Evolutionary conservation across 92 coral and sea anemone genomes (phyloP).

Genomic region (Parazoanthus atlanticus): DNA sequence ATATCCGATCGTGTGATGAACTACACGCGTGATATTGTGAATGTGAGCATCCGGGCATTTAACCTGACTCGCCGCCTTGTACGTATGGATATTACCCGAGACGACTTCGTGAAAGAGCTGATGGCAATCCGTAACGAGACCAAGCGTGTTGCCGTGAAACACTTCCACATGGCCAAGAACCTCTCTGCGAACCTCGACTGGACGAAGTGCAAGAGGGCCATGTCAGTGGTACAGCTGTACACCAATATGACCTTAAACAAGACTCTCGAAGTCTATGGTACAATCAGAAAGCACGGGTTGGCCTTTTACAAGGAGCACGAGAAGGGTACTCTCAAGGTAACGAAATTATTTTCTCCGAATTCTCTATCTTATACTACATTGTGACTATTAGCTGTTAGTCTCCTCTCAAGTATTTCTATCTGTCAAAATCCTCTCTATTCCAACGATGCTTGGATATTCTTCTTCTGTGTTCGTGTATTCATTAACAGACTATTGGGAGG

Average conservation of each 20-base stretch:
- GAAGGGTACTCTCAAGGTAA: constrained; percentile 50
- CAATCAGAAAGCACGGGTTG: constrained; percentile 45
- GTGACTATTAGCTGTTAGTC: too few species aligned
- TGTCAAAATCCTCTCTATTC: too few species aligned
- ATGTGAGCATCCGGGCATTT: constrained; percentile 55
- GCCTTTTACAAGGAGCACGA: constrained; percentile 73
- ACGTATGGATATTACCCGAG: constrained; percentile 71
- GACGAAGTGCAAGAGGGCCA: constrained; percentile 46
- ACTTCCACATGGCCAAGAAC: constrained; percentile 66
- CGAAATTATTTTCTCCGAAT: background rate
- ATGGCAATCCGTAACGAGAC: constrained; percentile 57
- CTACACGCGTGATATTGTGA: constrained; percentile 52
- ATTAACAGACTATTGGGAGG: too few species aligned
- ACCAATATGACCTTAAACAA: constrained; percentile 59
- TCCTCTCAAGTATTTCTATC: too few species aligned
- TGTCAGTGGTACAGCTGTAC: constrained; percentile 41
- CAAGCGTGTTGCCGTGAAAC: constrained; percentile 57
- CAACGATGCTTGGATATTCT: too few species aligned
- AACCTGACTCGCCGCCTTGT: constrained; percentile 64
- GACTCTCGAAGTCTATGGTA: constrained; percentile 52
- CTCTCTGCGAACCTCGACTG: constrained; percentile 46
- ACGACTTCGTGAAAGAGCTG: constrained; percentile 69
- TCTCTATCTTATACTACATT: background rate
- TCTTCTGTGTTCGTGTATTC: too few species aligned
- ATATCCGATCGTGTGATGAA: constrained; percentile 49